Conservation (phyloP, 2,797 vertebrate species). For the Sarcoramphus papa region DNA sequence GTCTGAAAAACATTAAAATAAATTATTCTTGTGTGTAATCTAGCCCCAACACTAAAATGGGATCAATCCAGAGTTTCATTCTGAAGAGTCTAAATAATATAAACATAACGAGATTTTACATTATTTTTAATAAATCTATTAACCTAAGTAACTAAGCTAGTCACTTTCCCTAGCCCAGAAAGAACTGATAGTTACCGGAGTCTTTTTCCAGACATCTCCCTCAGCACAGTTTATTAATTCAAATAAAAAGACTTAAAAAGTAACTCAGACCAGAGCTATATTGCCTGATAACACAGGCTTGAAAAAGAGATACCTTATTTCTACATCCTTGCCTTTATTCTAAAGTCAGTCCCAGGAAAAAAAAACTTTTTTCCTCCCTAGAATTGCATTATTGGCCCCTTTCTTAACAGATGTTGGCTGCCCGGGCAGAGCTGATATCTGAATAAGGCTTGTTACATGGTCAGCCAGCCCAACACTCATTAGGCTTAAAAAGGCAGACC, state of each 20-base stretch:
- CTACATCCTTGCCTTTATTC: background rate
- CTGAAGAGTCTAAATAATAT: background rate
- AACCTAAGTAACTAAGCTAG: background rate
- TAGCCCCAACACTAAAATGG: background rate
- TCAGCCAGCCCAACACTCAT: background rate
- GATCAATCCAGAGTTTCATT: background rate
- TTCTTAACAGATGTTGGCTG: background rate
- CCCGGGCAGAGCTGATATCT: background rate
- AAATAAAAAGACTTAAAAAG: background rate
- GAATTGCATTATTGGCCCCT: background rate
- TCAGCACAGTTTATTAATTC: background rate
- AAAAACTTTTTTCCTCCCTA: background rate
- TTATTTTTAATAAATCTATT: background rate
- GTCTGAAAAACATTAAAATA: slow-evolving; percentile 55
- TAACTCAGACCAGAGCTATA: background rate
- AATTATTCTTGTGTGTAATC: slow-evolving; percentile 23
- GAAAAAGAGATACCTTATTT: background rate
- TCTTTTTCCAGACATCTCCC: background rate
- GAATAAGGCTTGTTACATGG: background rate
- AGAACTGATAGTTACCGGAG: background rate
- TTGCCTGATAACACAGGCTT: background rate
- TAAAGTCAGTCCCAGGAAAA: background rate
- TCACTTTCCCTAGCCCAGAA: background rate
- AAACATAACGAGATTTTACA: background rate
- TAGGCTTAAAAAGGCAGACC: background rate